Evolutionary conservation across 1,140 invertebrate genomes (phyloP), one percentile per base, ranked within the genome.

Genomic region (Drosophila ananassae): DNA sequence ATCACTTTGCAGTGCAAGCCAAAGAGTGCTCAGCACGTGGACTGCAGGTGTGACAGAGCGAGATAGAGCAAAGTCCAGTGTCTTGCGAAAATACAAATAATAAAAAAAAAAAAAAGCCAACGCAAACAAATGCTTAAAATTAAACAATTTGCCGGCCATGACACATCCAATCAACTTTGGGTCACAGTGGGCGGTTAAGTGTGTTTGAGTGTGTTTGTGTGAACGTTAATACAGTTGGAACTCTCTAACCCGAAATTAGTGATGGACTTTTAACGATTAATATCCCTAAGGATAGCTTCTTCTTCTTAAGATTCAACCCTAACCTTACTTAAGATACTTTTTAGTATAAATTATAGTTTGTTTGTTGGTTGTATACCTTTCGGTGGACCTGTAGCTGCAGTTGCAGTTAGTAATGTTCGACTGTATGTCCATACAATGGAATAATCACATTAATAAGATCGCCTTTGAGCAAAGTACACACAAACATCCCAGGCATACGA

Each of bases 361-460:
- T 17, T 17, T 17, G 17, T 1, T 34, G 3, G 4, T 37, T 37
- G 2, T 3, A 37, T 12, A n/a, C 2, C 2, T 12, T 12, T 4
- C 1, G 0, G 3, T 37, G 12, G 2, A n/a, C 0, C 10, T 37
- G 0, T 37, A n/a, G 34, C 3, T 37, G 41, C 41, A 21, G 44
- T 67, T 68, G 64, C 55, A 71, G 54, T 87, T 84, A 84, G 84
- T 64, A 87, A 56, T 54, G 76, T 60, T 63, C 48, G 53, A 53
- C 64, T 66, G 61, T 67, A 67, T 68, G 32, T 22, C 12, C 51
- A 32, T 69, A 84, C 82, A 84, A 81, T 87, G 68, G 59, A 41
- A 71, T 79, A 84, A 80, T 84, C 79, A 81, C 66, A 87, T 69
- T 87, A 80, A 77, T 73, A 87, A 74, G 79, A 81, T 81, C 62